phyloP scores from a whole-genome alignment of 1,140 invertebrate species.

The Aphaenogaster floridana region DNA sequence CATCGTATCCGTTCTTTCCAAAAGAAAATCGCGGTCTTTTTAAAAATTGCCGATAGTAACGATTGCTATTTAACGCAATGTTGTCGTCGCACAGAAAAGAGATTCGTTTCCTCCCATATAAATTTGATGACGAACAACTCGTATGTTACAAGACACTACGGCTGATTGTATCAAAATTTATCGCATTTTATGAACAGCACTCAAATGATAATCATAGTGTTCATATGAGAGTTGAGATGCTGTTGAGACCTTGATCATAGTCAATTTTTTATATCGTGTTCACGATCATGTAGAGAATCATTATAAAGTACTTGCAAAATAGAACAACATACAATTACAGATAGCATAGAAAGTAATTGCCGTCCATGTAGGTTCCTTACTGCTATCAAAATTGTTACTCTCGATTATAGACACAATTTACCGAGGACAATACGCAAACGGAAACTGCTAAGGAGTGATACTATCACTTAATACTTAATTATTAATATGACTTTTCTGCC shows the following conservation, averaged over 20 bases:
- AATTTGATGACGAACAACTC: constrained; percentile 13
- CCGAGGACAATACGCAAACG: constrained; percentile 45
- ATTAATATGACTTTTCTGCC: constrained; percentile 24
- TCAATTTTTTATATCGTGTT: constrained; percentile 38
- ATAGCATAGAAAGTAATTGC: constrained; percentile 80
- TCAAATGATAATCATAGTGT: constrained; percentile 11
- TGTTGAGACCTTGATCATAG: not conserved
- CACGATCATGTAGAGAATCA: constrained; percentile 15
- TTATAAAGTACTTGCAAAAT: constrained; percentile 1
- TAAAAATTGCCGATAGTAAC: not conserved
- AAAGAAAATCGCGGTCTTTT: not conserved
- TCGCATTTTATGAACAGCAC: constrained; percentile 5
- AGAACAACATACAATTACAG: constrained; percentile 33
- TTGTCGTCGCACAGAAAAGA: constrained; percentile 53
- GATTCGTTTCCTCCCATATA: constrained; percentile 2
- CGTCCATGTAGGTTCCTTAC: constrained; percentile 80
- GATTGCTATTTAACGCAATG: constrained; percentile 44
- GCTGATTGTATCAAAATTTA: constrained; percentile 10
- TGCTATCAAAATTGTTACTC: constrained; percentile 67
- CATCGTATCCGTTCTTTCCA: not conserved
- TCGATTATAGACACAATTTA: constrained; percentile 9
- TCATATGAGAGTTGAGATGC: not conserved
- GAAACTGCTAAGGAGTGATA: constrained; percentile 31
- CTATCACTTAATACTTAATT: constrained; percentile 43
- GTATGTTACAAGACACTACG: not conserved